Conservation (phyloP, 2,888 invertebrate species). For the Melanostoma scalare region DNA sequence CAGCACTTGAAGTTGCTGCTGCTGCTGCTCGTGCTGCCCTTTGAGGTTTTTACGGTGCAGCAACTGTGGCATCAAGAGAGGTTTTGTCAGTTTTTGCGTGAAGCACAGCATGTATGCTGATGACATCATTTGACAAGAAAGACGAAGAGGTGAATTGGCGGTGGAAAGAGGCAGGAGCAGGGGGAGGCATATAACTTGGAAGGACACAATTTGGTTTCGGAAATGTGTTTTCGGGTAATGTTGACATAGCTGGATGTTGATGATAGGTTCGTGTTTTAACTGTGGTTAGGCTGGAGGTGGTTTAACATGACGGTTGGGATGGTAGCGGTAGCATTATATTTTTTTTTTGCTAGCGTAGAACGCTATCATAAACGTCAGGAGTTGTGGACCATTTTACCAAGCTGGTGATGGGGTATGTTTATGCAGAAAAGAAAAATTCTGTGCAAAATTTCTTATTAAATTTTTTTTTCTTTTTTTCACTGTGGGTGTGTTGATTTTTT, state of each 20-base stretch:
- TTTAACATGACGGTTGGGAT: constrained; percentile 21
- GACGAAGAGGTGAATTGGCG: constrained; percentile 1
- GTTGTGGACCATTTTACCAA: not conserved
- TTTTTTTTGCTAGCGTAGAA: constrained; percentile 8
- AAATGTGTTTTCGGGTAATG: constrained; percentile 64
- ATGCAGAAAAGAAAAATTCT: constrained; percentile 4
- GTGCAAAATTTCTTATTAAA: no score
- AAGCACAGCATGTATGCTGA: constrained; percentile 61
- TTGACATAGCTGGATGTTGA: constrained; percentile 58
- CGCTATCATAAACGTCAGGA: constrained; percentile 38
- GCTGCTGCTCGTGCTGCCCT: constrained; percentile 11
- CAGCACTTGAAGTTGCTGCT: constrained; percentile 24
- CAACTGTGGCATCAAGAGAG: constrained; percentile 7
- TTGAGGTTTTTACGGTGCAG: constrained; percentile 22
- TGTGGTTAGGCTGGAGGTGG: constrained; percentile 39
- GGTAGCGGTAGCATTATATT: constrained; percentile 18
- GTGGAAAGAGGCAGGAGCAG: not conserved
- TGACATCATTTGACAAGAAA: constrained; percentile 62
- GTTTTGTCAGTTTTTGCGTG: constrained; percentile 57
- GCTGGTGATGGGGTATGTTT: not conserved
- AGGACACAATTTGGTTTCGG: constrained; percentile 54
- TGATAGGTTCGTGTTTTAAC: constrained; percentile 60
- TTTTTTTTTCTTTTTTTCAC: not conserved
- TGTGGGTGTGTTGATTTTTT: not conserved
- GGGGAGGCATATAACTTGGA: constrained; percentile 5